These are phyloP conservation scores for Galleria mellonella DNA, from an alignment of 1,140 invertebrate genomes.

Conservation along the genomic window DNA sequence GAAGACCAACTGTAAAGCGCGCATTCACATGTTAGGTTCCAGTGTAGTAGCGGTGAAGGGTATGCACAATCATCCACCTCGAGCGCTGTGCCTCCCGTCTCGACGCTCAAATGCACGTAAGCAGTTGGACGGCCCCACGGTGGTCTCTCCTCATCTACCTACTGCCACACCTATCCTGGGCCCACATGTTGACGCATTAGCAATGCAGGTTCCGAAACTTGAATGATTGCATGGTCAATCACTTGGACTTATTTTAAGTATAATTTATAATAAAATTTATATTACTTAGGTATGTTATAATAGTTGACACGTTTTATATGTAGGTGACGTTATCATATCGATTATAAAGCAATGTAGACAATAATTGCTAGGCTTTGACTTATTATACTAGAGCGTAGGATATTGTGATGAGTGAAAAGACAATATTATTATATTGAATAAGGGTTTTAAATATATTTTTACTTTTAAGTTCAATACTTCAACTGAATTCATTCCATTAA, in stretches of 20 bases:
- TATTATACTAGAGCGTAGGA: too few species aligned
- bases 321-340: not conserved
- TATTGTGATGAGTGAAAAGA: too few species aligned
- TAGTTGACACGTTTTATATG: too few species aligned
- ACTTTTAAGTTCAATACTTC: not conserved
- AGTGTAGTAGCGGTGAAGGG: constrained; percentile 68
- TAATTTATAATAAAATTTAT: too few species aligned
- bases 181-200: constrained; percentile 11
- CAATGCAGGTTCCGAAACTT: constrained; percentile 16
- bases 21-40: constrained; percentile 68
- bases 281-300: too few species aligned
- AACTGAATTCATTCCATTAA: constrained; percentile 4
- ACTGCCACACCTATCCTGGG: constrained; percentile 4
- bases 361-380: too few species aligned
- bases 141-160: not conserved
- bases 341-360: not conserved
- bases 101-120: constrained; percentile 16
- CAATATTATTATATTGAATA: too few species aligned
- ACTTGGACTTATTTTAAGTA: too few species aligned
- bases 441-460: too few species aligned
- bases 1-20: constrained; percentile 70
- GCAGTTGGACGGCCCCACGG: constrained; percentile 4
- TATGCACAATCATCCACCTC: constrained; percentile 68
- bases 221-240: constrained; percentile 6
- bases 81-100: constrained; percentile 26